Percentiles rank a stretch among this genome's conserved stretches.
phyloP scores from a whole-genome alignment of 2,888 invertebrate species.

The Chironomus tentans region DNA sequence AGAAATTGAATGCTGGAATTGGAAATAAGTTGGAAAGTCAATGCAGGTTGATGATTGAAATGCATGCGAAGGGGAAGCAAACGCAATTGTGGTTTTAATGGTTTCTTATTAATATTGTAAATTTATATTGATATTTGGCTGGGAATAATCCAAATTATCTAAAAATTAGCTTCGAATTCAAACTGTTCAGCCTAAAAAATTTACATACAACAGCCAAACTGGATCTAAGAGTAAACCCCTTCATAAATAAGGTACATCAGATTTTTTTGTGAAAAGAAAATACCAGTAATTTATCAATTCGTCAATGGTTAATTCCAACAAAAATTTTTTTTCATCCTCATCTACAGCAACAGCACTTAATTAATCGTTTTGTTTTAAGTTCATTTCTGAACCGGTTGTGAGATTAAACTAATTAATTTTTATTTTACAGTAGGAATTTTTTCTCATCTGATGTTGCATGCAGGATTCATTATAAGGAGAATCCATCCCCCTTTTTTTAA shows the following conservation, averaged over 20 bases:
- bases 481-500: constrained; percentile 6
- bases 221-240: no score
- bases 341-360: neutral
- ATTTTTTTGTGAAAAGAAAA: constrained; percentile 5
- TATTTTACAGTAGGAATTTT: neutral
- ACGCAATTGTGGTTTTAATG: no score
- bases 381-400: constrained; percentile 9
- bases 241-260: no score
- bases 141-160: no score
- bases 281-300: constrained; percentile 26
- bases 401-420: constrained; percentile 27
- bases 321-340: no score
- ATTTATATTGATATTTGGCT: no score
- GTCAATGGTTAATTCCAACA: constrained; percentile 20
- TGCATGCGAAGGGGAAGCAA: no score
- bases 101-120: no score
- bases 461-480: neutral
- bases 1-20: neutral
- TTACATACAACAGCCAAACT: no score
- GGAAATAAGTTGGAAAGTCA: neutral
- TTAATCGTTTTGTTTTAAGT: constrained; percentile 23
- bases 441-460: neutral
- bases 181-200: no score
- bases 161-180: no score
- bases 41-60: no score